Base-by-base conservation (phyloP, 2,888 invertebrate species). In the Oscheius sp. region DNA sequence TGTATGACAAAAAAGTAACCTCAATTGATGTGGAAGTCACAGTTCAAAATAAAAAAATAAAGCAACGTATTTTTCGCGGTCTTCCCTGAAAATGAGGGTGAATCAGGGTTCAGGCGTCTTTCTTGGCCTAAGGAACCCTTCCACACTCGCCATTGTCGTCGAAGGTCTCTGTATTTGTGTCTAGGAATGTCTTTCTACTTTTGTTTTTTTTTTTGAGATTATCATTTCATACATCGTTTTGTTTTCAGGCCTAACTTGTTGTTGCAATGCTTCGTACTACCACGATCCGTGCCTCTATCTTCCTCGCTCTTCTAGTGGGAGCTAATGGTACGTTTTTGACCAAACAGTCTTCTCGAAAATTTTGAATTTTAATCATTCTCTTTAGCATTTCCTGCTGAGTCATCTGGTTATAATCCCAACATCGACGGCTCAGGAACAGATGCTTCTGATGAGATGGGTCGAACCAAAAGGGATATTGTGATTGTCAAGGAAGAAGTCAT, bases 381-480 rank as follows among this genome's bases (percentile, higher is more conserved):
- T 55, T 23, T 25, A 55, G 61, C 61, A 18, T 61, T 21, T 23
- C 61, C 61, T 21, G n/a, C 61, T 41, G 61, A 61, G 23, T 43
- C 61, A 16, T 58, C 58, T 16, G 58, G 58, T 49, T 49, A 49
- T 49, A 49, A 21, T 49, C n/a, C 49, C 13, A 49, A 18, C 21
- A 49, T 49, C 49, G 21, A 18, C 3, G n/a, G 27, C 58, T 29
- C 27, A 27, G 58, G 35, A 25, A 27, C n/a, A n/a, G 58, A 29
- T 25, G 58, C 27, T 43, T 61, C 61, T 61, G 61, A 18, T 43
- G 25, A 23, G n/a, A 41, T 43, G 2, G 18, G 43, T 43, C 41
- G 61, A 21, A 9, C 21, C 18, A 61, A 61, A 21, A 61, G 61
- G 25, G 61, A 61, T 61, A 21, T 21, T 21, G 13, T 21, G 18